Percentiles rank a stretch among this genome's conserved stretches.
These are phyloP conservation scores for Hanleya hanleyi DNA, from an alignment of 2,888 invertebrate species.

Conservation along the genomic window DNA sequence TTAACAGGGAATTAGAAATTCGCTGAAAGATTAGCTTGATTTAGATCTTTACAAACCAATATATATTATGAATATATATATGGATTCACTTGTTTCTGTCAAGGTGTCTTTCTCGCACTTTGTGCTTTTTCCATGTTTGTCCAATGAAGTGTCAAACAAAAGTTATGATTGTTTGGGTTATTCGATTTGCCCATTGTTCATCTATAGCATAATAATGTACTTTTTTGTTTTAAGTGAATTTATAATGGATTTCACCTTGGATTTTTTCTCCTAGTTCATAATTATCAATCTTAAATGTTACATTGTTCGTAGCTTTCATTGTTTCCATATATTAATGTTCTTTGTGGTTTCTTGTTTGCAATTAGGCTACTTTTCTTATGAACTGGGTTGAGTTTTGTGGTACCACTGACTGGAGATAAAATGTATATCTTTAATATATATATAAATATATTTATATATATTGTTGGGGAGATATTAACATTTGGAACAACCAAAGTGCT, in stretches of 20 bases:
- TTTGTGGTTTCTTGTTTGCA: constrained; percentile 5
- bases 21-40: too few relatives aligned
- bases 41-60: too few relatives aligned
- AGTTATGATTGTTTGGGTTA: constrained; percentile 9
- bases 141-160: constrained; percentile 11
- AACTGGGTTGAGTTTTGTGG: background rate
- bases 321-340: constrained; percentile 3
- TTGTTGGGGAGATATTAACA: too few relatives aligned
- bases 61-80: too few relatives aligned
- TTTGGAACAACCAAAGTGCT: background rate
- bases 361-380: background rate
- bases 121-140: constrained; percentile 7
- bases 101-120: too few relatives aligned
- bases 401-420: background rate
- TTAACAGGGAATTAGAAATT: too few relatives aligned
- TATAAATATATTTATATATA: too few relatives aligned
- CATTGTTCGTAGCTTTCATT: constrained; percentile 7
- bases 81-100: too few relatives aligned
- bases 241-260: constrained; percentile 5
- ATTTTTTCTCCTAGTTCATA: constrained; percentile 7
- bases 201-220: background rate
- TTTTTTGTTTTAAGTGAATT: background rate
- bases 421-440: too few relatives aligned
- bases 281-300: constrained; percentile 2
- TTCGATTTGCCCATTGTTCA: background rate